Base-by-base conservation (phyloP, 2,888 invertebrate genomes). In the Athalia rosae region DNA sequence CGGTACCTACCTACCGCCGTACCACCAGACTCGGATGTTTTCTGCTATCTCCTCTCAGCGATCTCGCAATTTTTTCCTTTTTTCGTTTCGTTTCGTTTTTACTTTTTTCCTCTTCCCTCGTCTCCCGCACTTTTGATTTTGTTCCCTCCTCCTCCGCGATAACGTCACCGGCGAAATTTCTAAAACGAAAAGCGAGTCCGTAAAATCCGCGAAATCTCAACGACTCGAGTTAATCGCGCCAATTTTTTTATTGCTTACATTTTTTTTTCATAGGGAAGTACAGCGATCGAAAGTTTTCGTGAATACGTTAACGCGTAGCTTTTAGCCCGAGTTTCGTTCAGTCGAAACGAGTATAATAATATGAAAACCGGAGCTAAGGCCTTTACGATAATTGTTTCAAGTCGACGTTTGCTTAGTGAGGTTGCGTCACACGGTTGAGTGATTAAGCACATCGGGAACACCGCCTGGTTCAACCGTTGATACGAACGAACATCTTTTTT, bases 341-440 rank as follows among this genome's bases (percentile, higher is more conserved):
- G 28, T 28, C 28, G 28, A 28, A 28, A 28, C 28, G 28, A 28
- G 28, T 28, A 28, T 28, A 28, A 28, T 28, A 28, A 28, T 28
- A 2, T 28, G 28, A 28, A 28, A 28, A 28, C 28, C 28, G 28
- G 28, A 28, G 28, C 28, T 28, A 69, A 69, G 28, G 50, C 56
- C 50, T 69, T 9, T 56, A 13, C 69, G 69, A 69, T 69, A 53
- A 69, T 69, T 69, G 69, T 69, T 28, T 69, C 69, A 43, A 69
- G 69, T 53, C 69, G 69, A 69, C 69, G 69, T 69, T 69, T 69
- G 69, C 69, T 53, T 69, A 69, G 69, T 69, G 69, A 69, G 53
- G 69, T 69, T 69, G 69, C 69, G 69, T 53, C 69, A 69, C 69
- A 69, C 69, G 53, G 69, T 69, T 69, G 69, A 69, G 69, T 69